Conservation (phyloP, 2,113 vertebrate species). For the Oncorhynchus keta region DNA sequence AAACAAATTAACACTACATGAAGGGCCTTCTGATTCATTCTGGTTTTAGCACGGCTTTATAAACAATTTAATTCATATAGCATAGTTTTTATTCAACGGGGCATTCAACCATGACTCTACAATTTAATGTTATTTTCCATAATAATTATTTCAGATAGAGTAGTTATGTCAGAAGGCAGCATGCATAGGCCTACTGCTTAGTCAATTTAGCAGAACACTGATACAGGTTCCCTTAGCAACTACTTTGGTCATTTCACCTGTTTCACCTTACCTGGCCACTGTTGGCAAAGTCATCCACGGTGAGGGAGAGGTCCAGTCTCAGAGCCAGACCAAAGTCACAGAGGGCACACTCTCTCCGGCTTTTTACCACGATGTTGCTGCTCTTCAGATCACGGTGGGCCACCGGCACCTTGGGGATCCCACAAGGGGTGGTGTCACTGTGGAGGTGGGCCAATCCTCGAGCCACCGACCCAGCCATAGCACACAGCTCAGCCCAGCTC, state of each 20-base stretch:
- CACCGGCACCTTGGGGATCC: conserved; percentile 80
- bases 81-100: background rate
- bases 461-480: conserved; percentile 79
- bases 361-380: conserved; percentile 86
- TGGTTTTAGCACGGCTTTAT: background rate
- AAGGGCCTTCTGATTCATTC: background rate
- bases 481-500: conserved; percentile 81
- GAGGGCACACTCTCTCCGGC: conserved; percentile 76
- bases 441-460: conserved; percentile 85
- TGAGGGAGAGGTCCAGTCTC: conserved; percentile 81
- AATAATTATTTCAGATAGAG: too few relatives aligned
- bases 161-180: too few relatives aligned
- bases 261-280: conserved; percentile 80
- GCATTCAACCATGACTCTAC: too few relatives aligned
- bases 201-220: background rate
- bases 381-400: conserved; percentile 90
- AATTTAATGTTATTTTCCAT: too few relatives aligned
- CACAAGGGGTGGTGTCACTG: conserved; percentile 77
- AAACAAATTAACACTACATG: background rate
- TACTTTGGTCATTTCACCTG: background rate
- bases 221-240: too few relatives aligned
- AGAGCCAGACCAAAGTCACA: conserved; percentile 89
- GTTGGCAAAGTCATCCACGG: conserved; percentile 85
- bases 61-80: background rate
- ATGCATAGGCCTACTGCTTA: too few relatives aligned